phyloP scores from a whole-genome alignment of 2,113 vertebrate genomes.

The Panthera uncia region DNA sequence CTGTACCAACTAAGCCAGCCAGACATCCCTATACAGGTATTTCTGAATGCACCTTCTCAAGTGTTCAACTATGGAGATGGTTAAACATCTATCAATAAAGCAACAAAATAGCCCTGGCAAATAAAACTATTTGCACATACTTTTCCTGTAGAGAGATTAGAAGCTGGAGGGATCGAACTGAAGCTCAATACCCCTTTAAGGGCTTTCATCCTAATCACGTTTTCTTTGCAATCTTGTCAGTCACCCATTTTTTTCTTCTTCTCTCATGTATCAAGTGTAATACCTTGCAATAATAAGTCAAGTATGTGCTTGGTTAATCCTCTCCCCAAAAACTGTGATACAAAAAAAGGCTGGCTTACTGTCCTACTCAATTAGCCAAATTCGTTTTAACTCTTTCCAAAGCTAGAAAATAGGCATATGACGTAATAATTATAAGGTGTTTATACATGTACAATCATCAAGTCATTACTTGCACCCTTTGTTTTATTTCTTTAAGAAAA shows the following conservation, averaged over 20 bases:
- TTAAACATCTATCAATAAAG: slow-evolving; percentile 42
- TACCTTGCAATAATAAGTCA: slow-evolving; percentile 56
- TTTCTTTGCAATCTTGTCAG: slow-evolving; percentile 49
- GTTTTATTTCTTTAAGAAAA: slow-evolving; percentile 46
- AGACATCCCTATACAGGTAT: background rate
- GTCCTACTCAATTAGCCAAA: slow-evolving; percentile 51
- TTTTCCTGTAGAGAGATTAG: slow-evolving; percentile 57
- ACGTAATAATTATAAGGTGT: slow-evolving; percentile 59
- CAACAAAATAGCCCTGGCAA: slow-evolving; percentile 46
- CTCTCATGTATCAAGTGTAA: slow-evolving; percentile 33
- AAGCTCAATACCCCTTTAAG: slow-evolving; percentile 26
- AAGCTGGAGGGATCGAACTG: slow-evolving; percentile 38
- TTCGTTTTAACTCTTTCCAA: slow-evolving; percentile 71
- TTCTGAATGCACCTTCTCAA: slow-evolving; percentile 18
- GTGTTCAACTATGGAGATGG: background rate
- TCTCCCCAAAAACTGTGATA: background rate
- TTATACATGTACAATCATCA: slow-evolving; percentile 65
- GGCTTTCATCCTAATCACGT: slow-evolving; percentile 48
- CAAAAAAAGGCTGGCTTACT: slow-evolving; percentile 20
- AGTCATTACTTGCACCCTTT: slow-evolving; percentile 53
- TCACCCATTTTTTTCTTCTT: background rate
- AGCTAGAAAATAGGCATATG: slow-evolving; percentile 40
- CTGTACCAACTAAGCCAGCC: too few relatives aligned
- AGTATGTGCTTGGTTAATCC: slow-evolving; percentile 40
- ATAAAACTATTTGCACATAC: slow-evolving; percentile 45